A percentile compares a stretch with the other conserved stretches of the same genome.
phyloP scores from a whole-genome alignment of 2,888 invertebrate genomes.

The Lochmaea crataegi region DNA sequence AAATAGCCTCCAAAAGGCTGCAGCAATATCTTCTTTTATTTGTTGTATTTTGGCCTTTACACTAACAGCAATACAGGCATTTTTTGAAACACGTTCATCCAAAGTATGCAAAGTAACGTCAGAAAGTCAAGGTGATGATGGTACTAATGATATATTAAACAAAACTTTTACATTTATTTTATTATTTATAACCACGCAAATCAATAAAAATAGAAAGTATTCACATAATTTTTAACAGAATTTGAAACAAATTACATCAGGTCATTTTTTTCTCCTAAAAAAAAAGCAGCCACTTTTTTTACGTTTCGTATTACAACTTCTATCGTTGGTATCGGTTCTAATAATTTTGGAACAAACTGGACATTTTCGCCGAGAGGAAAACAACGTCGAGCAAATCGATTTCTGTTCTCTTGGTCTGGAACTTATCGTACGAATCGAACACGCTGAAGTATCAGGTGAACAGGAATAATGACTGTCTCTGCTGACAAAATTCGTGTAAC shows the following conservation, averaged over 20 bases:
- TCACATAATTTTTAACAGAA: not conserved
- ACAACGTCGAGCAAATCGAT: not conserved
- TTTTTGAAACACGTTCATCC: no score
- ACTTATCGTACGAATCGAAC: not conserved
- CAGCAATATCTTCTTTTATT: no score
- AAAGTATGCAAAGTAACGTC: no score
- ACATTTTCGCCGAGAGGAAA: not conserved
- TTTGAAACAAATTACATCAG: not conserved
- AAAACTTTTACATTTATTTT: no score
- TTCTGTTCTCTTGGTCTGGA: not conserved
- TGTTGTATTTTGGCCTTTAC: no score
- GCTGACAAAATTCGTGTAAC: not conserved
- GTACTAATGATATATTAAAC: no score
- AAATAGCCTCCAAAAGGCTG: no score
- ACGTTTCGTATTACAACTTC: not conserved
- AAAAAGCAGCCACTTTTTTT: not conserved
- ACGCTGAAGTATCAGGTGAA: not conserved
- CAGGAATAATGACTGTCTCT: not conserved
- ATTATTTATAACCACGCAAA: no score
- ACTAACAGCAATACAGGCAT: no score
- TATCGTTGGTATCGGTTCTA: not conserved
- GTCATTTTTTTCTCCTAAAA: not conserved
- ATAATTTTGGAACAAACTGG: not conserved
- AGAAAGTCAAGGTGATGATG: no score
- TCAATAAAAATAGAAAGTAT: not conserved